Base-by-base conservation (phyloP, 2,113 vertebrate genomes). In the Sclerurus mexicanus region DNA sequence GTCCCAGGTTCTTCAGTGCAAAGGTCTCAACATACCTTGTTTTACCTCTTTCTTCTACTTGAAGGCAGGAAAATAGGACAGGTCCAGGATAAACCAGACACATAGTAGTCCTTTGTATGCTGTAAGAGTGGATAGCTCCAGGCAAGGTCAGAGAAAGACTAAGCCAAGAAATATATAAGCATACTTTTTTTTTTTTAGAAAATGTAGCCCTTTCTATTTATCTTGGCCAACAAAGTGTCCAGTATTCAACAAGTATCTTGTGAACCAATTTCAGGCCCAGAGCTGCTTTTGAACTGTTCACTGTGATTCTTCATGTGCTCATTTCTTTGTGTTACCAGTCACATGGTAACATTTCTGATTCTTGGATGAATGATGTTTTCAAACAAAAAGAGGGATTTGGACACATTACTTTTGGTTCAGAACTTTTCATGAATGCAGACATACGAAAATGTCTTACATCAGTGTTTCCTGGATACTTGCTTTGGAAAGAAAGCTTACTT, bases 311-410 rank as follows among this genome's bases (percentile, higher is more conserved):
- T 86, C 77, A 78, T 87, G 56, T 81, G 64, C 68, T 87, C 27
- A 7, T 95, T 95, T 81, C 80, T 89, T 87, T 91, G 59, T 95
- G 44, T 67, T 67, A 8, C 31, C 55, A 44, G 52, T 95, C 94
- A 95, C 76, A 72, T 87, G 86, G 81, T 87, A 85, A 85, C 69
- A 42, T 44, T 86, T 96, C 79, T 95, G 91, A 76, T 93, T 93
- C 93, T 95, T 96, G 89, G 84, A 79, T 89, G 62, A 89, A 91
- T 4, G 13, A 78, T 78, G 44, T 95, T 97, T 95, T 95, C 91
- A 95, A 95, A 93, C 89, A 93, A 78, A 83, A 95, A 92, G 49
- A 47, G 69, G 69, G 80, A 76, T 93, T 94, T 78, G 87, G 44
- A 50, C 46, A 55, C 85, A 59, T 93, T 92, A 84, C 42, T 90